phyloP scores from a whole-genome alignment of 2,888 invertebrate genomes.

The Aspidiotus destructor region DNA sequence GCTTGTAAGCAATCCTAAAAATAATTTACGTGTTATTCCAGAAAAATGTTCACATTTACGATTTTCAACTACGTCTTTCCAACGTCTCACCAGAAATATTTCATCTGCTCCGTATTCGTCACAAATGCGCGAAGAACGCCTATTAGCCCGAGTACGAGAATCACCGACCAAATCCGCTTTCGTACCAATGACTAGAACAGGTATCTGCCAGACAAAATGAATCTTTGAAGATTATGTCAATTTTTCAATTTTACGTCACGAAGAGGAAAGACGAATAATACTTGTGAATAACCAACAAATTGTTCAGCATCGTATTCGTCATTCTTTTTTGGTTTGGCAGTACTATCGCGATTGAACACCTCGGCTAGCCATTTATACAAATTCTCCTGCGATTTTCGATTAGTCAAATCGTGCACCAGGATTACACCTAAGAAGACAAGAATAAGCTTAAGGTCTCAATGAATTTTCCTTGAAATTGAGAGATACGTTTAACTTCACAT shows the following conservation, averaged over 20 bases:
- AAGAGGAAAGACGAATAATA: constrained; percentile 37
- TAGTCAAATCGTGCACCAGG: constrained; percentile 91
- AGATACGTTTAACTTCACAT: constrained; percentile 35
- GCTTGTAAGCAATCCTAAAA: constrained; percentile 51
- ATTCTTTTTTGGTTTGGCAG: constrained; percentile 40
- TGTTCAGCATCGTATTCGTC: constrained; percentile 76
- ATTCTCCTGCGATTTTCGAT: constrained; percentile 90
- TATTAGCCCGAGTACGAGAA: constrained; percentile 53
- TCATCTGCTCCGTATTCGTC: constrained; percentile 90
- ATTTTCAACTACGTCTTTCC: background rate
- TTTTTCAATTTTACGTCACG: background rate
- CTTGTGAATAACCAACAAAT: constrained; percentile 70
- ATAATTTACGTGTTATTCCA: background rate
- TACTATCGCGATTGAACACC: constrained; percentile 65
- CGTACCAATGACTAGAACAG: constrained; percentile 88
- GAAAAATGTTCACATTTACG: constrained; percentile 1
- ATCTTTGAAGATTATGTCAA: too few relatives aligned
- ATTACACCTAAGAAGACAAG: constrained; percentile 59
- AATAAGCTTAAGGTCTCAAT: background rate
- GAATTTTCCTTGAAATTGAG: background rate
- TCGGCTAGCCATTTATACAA: constrained; percentile 87
- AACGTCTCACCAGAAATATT: constrained; percentile 59
- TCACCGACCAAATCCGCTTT: constrained; percentile 80
- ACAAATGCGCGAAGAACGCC: constrained; percentile 60
- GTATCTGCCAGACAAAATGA: constrained; percentile 54